phyloP scores from a whole-genome alignment of 1,140 invertebrate genomes.

The Tachypleus tridentatus region DNA sequence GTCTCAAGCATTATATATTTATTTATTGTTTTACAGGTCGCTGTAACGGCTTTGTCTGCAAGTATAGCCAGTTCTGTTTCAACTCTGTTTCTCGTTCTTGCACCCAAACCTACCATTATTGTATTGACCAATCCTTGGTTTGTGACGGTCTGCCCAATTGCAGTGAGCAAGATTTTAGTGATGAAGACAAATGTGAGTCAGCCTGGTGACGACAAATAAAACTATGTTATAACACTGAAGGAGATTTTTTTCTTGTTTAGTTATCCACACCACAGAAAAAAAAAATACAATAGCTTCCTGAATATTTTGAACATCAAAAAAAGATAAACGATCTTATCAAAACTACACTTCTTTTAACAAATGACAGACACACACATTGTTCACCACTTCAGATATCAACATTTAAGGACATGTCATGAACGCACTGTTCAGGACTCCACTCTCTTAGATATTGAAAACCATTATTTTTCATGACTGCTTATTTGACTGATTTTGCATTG shows the following conservation, averaged over 20 bases:
- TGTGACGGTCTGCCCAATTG: conserved; percentile 34
- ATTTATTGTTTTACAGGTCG: conserved; percentile 15
- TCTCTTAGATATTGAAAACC: no score
- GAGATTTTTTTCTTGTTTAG: not conserved
- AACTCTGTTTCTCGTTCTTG: conserved; percentile 25
- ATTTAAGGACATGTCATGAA: no score
- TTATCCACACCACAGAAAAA: not conserved
- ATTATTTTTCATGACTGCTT: no score
- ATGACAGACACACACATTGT: no score
- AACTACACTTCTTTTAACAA: no score
- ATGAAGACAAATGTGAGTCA: conserved; percentile 32
- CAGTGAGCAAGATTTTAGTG: conserved; percentile 29
- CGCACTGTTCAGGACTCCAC: no score
- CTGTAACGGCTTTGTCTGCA: conserved; percentile 26
- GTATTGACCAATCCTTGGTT: conserved; percentile 29
- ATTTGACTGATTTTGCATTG: no score
- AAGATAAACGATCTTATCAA: no score
- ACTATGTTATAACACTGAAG: not conserved
- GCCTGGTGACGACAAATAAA: not conserved
- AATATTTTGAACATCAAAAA: no score
- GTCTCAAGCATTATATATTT: no score
- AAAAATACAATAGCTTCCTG: not conserved
- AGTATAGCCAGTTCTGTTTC: conserved; percentile 27
- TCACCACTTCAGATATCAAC: no score
- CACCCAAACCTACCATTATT: conserved; percentile 27